A percentile compares a stretch with the other conserved stretches of the same genome.
Evolutionary conservation across 2,797 vertebrate genomes (phyloP).

Genomic region (Pyrocephalus nanus): DNA sequence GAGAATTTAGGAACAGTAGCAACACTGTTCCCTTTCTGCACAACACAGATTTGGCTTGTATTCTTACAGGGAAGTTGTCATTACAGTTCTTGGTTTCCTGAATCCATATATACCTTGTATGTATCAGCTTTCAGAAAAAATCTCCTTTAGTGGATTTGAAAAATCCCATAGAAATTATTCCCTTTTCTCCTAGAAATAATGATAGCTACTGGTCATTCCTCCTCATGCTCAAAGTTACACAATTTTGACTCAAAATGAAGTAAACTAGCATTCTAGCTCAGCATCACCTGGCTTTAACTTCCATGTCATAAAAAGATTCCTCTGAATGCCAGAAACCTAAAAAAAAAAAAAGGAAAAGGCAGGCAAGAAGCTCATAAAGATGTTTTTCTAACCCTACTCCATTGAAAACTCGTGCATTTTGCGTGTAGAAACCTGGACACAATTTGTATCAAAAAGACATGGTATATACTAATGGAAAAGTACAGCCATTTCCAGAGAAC

Average conservation of each 20-base stretch:
- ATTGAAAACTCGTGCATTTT: background rate
- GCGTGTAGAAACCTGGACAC: background rate
- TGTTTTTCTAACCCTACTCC: background rate
- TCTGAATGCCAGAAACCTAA: background rate
- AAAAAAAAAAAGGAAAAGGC: too few species aligned
- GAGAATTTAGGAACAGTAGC: background rate
- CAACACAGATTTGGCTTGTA: background rate
- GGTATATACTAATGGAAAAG: fast-evolving
- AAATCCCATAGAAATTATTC: background rate
- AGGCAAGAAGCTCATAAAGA: background rate
- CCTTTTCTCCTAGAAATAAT: background rate
- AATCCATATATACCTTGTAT: background rate
- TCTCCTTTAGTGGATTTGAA: background rate
- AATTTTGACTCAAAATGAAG: background rate
- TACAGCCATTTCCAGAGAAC: background rate
- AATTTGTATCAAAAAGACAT: background rate
- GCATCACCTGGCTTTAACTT: background rate
- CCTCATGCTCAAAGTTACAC: background rate
- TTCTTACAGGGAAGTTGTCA: background rate
- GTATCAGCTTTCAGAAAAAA: background rate
- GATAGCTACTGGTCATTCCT: background rate
- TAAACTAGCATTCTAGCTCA: background rate
- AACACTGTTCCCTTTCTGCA: background rate
- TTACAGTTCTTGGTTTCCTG: background rate
- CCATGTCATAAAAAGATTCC: background rate